Evolutionary conservation across 2,888 invertebrate genomes (phyloP).

Genomic region (Uropetala carovei): DNA sequence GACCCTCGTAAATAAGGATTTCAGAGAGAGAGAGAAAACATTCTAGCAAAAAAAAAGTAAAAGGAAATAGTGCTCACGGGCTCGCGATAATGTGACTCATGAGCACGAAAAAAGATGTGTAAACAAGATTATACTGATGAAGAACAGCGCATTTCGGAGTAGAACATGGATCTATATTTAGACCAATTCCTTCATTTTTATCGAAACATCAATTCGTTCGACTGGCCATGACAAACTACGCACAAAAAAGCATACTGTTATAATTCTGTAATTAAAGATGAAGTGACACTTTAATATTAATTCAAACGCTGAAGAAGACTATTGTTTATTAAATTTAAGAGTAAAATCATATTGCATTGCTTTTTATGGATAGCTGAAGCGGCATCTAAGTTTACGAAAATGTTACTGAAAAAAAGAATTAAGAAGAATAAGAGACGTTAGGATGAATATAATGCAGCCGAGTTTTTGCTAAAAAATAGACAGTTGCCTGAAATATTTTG

Average conservation of each 20-base stretch:
- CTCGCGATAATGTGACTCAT: neutral
- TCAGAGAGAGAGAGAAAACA: neutral
- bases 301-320: neutral
- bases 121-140: neutral
- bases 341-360: too few relatives aligned
- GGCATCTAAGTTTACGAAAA: too few relatives aligned
- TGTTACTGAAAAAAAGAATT: too few relatives aligned
- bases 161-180: neutral
- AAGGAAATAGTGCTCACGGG: neutral
- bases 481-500: too few relatives aligned
- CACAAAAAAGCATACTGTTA: neutral
- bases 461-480: too few relatives aligned
- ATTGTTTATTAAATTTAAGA: too few relatives aligned
- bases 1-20: constrained; percentile 25
- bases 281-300: neutral
- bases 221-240: neutral
- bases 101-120: neutral
- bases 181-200: neutral
- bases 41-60: neutral
- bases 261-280: neutral
- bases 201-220: neutral
- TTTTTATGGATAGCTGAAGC: too few relatives aligned
- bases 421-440: too few relatives aligned
- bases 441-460: too few relatives aligned
- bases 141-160: neutral